phyloP scores from a whole-genome alignment of 2,888 invertebrate genomes.

The Chironomus tentans region DNA sequence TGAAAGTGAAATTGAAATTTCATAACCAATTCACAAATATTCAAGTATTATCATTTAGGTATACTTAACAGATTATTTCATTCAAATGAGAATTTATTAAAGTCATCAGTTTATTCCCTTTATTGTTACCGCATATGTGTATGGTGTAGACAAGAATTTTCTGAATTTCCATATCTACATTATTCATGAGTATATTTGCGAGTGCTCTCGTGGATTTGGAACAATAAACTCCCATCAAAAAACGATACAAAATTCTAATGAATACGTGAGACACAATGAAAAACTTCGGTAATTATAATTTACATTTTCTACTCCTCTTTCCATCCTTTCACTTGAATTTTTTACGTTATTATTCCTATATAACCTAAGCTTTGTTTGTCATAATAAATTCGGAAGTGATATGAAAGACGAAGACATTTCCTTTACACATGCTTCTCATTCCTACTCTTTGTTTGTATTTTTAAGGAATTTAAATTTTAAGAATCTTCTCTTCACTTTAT shows the following conservation, averaged over 20 bases:
- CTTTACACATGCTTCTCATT: not conserved
- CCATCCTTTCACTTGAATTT: not conserved
- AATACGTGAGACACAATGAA: not conserved
- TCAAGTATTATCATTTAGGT: too few relatives aligned
- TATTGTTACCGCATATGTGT: too few relatives aligned
- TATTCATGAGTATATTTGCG: not conserved
- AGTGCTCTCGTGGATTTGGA: not conserved
- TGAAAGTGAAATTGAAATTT: too few relatives aligned
- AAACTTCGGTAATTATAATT: not conserved
- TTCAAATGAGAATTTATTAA: too few relatives aligned
- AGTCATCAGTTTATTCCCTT: too few relatives aligned
- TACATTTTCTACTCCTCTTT: too few relatives aligned
- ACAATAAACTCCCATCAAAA: not conserved
- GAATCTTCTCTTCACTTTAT: too few relatives aligned
- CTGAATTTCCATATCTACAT: not conserved
- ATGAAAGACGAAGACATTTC: not conserved
- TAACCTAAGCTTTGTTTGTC: conserved; percentile 6
- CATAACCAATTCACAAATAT: too few relatives aligned
- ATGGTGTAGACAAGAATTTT: not conserved
- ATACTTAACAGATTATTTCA: too few relatives aligned
- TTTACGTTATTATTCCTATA: not conserved
- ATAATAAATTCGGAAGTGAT: conserved; percentile 1
- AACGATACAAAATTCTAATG: conserved; percentile 4
- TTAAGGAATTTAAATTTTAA: too few relatives aligned
- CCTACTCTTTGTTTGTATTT: not conserved